Evolutionary conservation across 1,140 invertebrate genomes (phyloP).

Genomic region (Camponotus vicinus): DNA sequence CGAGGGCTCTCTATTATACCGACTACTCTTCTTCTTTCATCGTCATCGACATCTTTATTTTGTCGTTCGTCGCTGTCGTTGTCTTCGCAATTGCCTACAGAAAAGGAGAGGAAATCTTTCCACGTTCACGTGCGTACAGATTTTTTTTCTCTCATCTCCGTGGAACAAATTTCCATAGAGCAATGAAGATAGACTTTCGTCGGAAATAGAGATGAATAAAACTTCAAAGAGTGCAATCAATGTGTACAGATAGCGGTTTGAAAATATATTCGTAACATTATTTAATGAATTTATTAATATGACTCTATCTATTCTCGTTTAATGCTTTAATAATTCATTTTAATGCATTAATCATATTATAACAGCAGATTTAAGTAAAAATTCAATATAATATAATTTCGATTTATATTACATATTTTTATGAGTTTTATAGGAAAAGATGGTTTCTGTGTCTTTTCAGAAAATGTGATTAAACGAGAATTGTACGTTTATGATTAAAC

Average conservation of each 20-base stretch:
- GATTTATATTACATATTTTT: background rate
- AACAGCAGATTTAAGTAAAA: constrained; percentile 17
- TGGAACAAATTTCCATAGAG: background rate
- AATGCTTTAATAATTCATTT: background rate
- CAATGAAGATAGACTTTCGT: background rate
- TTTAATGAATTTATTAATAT: background rate
- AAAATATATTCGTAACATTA: background rate
- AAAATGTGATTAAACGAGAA: background rate
- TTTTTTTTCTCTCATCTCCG: background rate
- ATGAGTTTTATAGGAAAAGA: background rate
- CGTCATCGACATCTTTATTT: constrained; percentile 63
- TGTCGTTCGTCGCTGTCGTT: constrained; percentile 35
- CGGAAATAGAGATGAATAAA: constrained; percentile 22
- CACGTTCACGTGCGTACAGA: background rate
- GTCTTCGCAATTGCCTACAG: constrained; percentile 49
- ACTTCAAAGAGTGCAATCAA: background rate
- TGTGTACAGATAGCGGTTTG: background rate
- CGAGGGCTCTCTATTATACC: constrained; percentile 70
- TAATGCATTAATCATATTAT: background rate
- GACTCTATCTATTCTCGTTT: background rate
- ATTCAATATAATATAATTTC: background rate
- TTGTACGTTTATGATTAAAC: background rate
- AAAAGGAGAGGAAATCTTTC: constrained; percentile 15
- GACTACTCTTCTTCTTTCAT: constrained; percentile 65
- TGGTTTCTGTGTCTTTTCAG: background rate